These are phyloP conservation scores for Cheilinus undulatus DNA, from an alignment of 2,113 vertebrate genomes.

Conservation along the genomic window DNA sequence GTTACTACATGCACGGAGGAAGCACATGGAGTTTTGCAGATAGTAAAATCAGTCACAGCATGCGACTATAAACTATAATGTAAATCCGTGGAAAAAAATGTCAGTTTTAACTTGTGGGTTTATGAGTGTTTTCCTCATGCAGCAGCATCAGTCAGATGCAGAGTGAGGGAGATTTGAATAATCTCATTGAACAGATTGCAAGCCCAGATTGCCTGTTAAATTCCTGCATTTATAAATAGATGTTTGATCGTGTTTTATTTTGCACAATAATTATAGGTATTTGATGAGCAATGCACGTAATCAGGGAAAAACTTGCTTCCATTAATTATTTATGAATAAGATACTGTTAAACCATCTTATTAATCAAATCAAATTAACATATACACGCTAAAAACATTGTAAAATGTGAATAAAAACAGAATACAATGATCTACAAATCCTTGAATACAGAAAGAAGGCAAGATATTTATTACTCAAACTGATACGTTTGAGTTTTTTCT, in stretches of 20 bases:
- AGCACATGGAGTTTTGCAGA: not conserved
- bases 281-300: conserved; percentile 33
- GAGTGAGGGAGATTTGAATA: conserved; percentile 66
- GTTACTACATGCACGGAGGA: not conserved
- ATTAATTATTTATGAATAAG: conserved; percentile 13
- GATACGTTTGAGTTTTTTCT: no score
- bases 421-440: no score
- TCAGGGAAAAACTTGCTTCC: conserved; percentile 10
- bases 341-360: not conserved
- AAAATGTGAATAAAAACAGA: no score
- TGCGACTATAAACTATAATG: conserved; percentile 10
- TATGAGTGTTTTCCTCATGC: conserved; percentile 15
- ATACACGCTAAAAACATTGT: not conserved
- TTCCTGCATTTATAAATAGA: conserved; percentile 74
- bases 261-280: conserved; percentile 51
- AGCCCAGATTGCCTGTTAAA: conserved; percentile 78
- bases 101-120: conserved; percentile 32
- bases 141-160: conserved; percentile 37
- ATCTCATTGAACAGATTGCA: conserved; percentile 78
- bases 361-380: not conserved
- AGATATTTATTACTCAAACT: no score
- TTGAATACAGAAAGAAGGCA: no score
- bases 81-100: conserved; percentile 27
- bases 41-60: not conserved
- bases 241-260: conserved; percentile 55